A percentile compares a stretch with the other conserved stretches of the same genome.
phyloP scores from a whole-genome alignment of 2,113 vertebrate genomes.

The Dryoscopus gambensis region DNA sequence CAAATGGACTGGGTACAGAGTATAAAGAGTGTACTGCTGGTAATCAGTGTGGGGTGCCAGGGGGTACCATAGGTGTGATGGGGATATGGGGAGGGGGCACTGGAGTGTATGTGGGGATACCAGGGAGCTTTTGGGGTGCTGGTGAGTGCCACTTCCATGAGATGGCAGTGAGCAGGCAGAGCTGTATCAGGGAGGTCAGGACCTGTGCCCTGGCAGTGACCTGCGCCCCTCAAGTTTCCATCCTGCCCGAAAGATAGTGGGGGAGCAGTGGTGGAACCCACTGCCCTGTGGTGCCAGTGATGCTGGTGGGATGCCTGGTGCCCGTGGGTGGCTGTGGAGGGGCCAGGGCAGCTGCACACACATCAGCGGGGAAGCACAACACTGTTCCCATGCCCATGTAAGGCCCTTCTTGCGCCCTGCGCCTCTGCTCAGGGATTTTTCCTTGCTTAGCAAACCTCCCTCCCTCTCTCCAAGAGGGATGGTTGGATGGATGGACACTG shows the following conservation, averaged over 20 bases:
- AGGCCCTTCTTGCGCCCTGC: neutral
- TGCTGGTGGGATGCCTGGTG: neutral
- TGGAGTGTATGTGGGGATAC: neutral
- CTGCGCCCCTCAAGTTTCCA: neutral
- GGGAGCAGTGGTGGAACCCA: neutral
- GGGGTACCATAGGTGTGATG: neutral
- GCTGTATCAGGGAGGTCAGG: neutral
- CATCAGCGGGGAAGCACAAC: neutral
- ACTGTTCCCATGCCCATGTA: constrained; percentile 53
- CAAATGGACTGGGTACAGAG: no score
- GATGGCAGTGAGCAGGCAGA: neutral
- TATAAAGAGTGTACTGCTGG: neutral
- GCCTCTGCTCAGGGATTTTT: constrained; percentile 23
- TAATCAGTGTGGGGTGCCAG: neutral
- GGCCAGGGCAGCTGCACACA: neutral
- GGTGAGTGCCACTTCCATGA: neutral
- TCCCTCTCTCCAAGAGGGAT: neutral
- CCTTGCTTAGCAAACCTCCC: constrained; percentile 31
- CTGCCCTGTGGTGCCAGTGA: neutral
- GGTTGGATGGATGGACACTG: neutral
- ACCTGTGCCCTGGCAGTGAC: neutral
- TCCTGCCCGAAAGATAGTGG: rapidly evolving
- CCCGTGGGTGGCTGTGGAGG: neutral
- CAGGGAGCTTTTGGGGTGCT: neutral
- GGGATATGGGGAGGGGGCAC: neutral